Evolutionary conservation across 2,888 invertebrate species (phyloP), one percentile per base, ranked within the genome.

Genomic region (Trachelus iudaicus): DNA sequence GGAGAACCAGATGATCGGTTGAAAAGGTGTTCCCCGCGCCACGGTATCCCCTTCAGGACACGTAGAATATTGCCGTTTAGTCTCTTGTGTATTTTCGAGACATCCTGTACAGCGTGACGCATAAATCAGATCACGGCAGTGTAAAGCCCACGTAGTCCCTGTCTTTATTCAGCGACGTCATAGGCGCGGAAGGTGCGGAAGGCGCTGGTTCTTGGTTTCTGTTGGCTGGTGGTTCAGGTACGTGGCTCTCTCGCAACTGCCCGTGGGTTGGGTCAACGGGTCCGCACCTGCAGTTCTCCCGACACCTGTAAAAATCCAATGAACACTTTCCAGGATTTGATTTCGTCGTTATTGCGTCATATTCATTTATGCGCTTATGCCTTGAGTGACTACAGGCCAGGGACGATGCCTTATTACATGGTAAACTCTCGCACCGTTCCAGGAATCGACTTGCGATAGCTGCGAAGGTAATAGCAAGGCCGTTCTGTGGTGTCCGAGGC

Each of bases 291-390:
- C 79, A 80, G 74, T 31, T 75, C 76, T 40, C 76, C 76, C 79
- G 81, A 79, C 81, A 77, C 81, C 83, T 84, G 83, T 79, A 84
- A 84, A 84, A 84, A 37, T 69, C 68, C 69, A 77, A 77, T 77
- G 75, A 40, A 34, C 73, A 69, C 35, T 79, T 71, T 68, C 75
- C 77, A 69, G 33, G 79, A 77, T 79, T 79, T 76, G 69, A 77
- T 77, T 75, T 69, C 73, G 68, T 69, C 73, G 69, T 69, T 77
- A 75, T 68, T 30, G 33, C 71, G 71, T 34, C 33, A 34, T 34
- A 31, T 23, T 71, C 71, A 4, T 71, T 71, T 33, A 33, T 12
- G 31, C 71, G 31, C 4, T 73, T 6, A 23, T 56, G 56, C 56
- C 23, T 9, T 23, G 23, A 56, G 9, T 9, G 23, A 56, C 56